A percentile compares a stretch with the other conserved stretches of the same genome.
Conservation (phyloP, 2,113 vertebrate genomes). For the Nestor notabilis region DNA sequence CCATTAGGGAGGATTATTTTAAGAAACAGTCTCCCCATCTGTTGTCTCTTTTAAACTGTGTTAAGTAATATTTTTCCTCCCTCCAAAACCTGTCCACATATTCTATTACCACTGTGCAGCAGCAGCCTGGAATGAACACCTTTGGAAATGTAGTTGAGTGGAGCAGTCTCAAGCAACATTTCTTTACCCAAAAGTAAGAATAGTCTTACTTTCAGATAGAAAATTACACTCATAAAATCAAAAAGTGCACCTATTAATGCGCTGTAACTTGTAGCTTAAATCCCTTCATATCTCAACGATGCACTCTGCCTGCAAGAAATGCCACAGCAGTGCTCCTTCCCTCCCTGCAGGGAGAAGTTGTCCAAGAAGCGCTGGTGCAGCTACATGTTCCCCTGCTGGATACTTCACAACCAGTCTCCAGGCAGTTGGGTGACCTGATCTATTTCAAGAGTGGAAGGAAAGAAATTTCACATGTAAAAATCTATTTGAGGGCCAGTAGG, state of each 20-base stretch:
- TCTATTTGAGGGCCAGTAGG: not conserved
- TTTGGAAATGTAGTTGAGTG: not conserved
- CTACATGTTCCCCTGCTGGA: not conserved
- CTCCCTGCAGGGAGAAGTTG: not conserved
- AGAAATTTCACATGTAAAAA: not conserved
- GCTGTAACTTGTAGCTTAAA: not conserved
- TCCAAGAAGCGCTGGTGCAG: accelerated
- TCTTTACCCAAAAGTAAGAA: not conserved
- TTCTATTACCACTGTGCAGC: not conserved
- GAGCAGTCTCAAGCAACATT: not conserved
- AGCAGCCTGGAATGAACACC: not conserved
- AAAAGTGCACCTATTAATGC: not conserved
- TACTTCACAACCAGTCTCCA: not conserved
- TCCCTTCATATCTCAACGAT: accelerated
- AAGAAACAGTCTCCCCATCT: slow-evolving; percentile 1
- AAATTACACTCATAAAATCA: not conserved
- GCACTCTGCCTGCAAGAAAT: not conserved
- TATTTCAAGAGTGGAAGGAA: not conserved
- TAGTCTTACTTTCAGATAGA: not conserved
- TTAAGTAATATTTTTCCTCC: not conserved
- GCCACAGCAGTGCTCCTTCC: not conserved
- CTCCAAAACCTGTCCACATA: not conserved
- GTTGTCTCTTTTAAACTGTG: slow-evolving; percentile 1
- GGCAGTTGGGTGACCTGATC: not conserved
- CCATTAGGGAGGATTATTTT: slow-evolving; percentile 35